Base-by-base conservation (phyloP, 1,140 invertebrate species). In the Riptortus pedestris region DNA sequence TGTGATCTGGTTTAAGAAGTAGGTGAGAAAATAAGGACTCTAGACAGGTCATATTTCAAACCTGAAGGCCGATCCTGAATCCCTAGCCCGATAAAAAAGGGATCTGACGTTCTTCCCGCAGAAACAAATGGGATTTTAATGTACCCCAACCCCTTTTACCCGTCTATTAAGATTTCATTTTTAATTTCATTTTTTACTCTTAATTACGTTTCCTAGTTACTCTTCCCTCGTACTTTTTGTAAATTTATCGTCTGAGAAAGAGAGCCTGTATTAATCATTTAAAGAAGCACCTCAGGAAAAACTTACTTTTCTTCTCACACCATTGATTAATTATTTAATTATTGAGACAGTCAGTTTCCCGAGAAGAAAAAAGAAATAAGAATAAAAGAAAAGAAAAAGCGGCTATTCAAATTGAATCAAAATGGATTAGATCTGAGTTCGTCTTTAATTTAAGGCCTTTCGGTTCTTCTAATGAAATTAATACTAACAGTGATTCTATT, bases 271-370 rank as follows among this genome's bases (percentile, higher is more conserved):
- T 47, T 47, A 47, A 47, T 47, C 45, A 20, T 9, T 47, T 47
- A 47, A 47, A 22, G n/a, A 47, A 22, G 9, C 45, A 22, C 45
- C 45, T 11, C 45, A n/a, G 7, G 45, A 47, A 47, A 47, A 47
- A 47, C 45, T 47, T 47, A n/a, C 45, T 47, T n/a, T 47, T 47
- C 45, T 47, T 47, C 16, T n/a, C 45, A n/a, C 45, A 20, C 45
- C 45, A 47, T 47, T 47, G 45, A 47, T 47, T 47, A n/a, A 47
- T 47, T 47, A 47, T 47, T 47, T 20, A 47, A 47, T 47, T 47
- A 47, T 47, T 47, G 45, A 47, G 22, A 47, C 22, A 47, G 45
- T 47, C 45, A 47, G 45, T 47, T 47, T 47, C 45, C 11, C 45
- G 18, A 22, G 18, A 20, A 18, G 22, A n/a, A 47, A 47, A 47